A percentile compares a stretch with the other conserved stretches of the same genome.
Evolutionary conservation across 2,113 vertebrate genomes (phyloP).

Genomic region (Tupaia tana): DNA sequence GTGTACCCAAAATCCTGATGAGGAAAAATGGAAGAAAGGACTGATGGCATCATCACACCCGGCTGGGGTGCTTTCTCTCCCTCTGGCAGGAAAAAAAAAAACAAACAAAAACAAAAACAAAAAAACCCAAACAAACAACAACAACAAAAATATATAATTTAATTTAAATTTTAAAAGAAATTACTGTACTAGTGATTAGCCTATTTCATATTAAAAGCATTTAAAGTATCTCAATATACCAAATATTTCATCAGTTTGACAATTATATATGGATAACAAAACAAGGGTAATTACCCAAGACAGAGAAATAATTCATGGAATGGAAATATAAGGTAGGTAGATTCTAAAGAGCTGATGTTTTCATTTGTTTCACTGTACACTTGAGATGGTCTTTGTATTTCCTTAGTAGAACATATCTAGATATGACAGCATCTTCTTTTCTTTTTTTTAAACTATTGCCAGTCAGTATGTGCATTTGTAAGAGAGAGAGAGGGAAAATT

Average conservation of each 20-base stretch:
- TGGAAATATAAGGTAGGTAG: not conserved
- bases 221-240: not conserved
- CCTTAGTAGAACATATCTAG: not conserved
- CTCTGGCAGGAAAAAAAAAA: too few species aligned
- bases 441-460: too few species aligned
- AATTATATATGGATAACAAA: not conserved
- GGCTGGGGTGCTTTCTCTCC: too few species aligned
- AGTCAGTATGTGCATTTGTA: too few species aligned
- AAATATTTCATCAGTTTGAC: not conserved
- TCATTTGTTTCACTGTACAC: not conserved
- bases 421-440: not conserved
- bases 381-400: not conserved
- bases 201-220: not conserved
- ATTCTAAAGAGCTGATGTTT: conserved; percentile 4
- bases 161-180: not conserved
- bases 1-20: too few species aligned
- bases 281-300: not conserved
- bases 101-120: too few species aligned
- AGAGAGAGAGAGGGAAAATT: too few species aligned
- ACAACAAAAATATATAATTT: too few species aligned
- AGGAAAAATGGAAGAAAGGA: too few species aligned
- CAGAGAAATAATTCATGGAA: not conserved
- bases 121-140: too few species aligned
- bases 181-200: not conserved
- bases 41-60: too few species aligned